These are phyloP conservation scores for Eugnorisma glareosa DNA, from an alignment of 2,888 invertebrate genomes.

Conservation along the genomic window DNA sequence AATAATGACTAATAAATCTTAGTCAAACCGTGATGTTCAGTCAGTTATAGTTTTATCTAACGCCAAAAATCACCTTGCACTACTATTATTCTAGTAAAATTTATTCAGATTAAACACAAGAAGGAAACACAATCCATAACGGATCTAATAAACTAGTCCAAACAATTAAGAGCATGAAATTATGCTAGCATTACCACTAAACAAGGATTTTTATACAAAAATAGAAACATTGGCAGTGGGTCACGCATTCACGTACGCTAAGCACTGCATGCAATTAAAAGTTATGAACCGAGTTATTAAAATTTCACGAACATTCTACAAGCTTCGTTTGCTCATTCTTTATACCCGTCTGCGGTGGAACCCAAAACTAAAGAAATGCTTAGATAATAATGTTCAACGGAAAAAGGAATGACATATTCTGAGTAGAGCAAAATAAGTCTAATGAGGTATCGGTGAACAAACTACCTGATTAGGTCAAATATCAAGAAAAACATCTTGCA, in stretches of 20 bases:
- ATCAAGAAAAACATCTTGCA: background rate
- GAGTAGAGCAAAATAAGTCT: background rate
- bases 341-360: background rate
- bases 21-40: background rate
- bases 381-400: background rate
- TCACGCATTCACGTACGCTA: conserved; percentile 10
- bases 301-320: conserved; percentile 11
- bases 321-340: background rate
- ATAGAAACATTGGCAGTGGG: background rate
- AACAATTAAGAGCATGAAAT: conserved; percentile 10
- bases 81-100: background rate
- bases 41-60: background rate
- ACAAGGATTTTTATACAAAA: conserved; percentile 14
- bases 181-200: background rate
- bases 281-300: conserved; percentile 17
- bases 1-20: too few species aligned
- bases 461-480: background rate
- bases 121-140: conserved; percentile 12
- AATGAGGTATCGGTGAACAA: background rate
- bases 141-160: conserved; percentile 13
- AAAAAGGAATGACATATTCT: background rate
- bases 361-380: background rate
- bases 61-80: background rate
- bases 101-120: conserved; percentile 4
- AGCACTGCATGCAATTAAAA: conserved; percentile 25